Conservation (phyloP, 2,113 vertebrate genomes). For the Podarcis muralis region DNA sequence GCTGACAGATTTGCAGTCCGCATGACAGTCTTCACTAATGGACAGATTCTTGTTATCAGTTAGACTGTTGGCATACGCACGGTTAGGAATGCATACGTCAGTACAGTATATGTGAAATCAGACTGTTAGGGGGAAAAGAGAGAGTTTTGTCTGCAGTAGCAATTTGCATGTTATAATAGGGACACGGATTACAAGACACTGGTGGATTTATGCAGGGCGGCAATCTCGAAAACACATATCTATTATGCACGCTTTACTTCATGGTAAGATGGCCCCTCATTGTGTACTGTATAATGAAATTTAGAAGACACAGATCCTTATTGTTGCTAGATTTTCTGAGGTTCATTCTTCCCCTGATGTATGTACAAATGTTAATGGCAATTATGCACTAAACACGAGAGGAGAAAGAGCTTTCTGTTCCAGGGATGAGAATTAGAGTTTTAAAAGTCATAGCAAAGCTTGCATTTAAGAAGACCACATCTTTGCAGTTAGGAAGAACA, state of each 20-base stretch:
- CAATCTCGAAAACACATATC: constrained; percentile 51
- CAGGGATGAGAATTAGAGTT: neutral
- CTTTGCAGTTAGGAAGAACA: neutral
- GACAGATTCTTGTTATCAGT: neutral
- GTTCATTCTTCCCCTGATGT: constrained; percentile 58
- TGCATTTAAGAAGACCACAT: constrained; percentile 5
- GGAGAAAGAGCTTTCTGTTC: constrained; percentile 54
- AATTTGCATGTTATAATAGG: constrained; percentile 60
- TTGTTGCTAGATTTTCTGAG: constrained; percentile 62
- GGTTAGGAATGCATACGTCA: constrained; percentile 1
- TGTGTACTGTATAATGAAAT: constrained; percentile 63
- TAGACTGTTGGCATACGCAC: neutral
- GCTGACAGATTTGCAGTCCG: neutral
- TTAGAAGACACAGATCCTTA: constrained; percentile 66
- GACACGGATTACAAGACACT: constrained; percentile 39
- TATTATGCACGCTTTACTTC: constrained; percentile 55
- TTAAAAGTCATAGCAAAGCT: constrained; percentile 33
- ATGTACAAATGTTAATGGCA: constrained; percentile 49
- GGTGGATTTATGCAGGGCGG: constrained; percentile 30
- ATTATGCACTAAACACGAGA: constrained; percentile 36
- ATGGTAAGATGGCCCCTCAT: constrained; percentile 57
- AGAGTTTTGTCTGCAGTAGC: constrained; percentile 30
- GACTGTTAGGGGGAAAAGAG: neutral
- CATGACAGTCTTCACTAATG: neutral
- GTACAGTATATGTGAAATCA: constrained; percentile 21